Evolutionary conservation across 2,113 vertebrate genomes (phyloP).

Genomic region (Ptilonorhynchus violaceus): DNA sequence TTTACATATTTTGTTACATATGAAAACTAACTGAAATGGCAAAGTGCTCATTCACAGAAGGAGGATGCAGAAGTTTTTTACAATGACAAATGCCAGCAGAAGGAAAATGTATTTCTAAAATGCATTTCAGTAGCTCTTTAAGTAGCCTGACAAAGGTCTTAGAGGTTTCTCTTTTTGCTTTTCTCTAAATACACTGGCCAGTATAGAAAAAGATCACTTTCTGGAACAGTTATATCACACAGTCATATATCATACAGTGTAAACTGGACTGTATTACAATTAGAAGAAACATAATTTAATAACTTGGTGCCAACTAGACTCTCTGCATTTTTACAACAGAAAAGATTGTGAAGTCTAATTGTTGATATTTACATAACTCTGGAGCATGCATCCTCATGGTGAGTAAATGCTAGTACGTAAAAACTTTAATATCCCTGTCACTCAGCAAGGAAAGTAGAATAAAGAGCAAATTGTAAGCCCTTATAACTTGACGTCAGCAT

Average conservation of each 20-base stretch:
- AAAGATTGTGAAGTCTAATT: not conserved
- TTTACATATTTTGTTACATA: not conserved
- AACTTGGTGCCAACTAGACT: not conserved
- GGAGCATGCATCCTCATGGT: not conserved
- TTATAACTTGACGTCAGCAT: not conserved
- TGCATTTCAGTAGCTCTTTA: not conserved
- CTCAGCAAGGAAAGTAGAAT: not conserved
- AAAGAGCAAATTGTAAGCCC: not conserved
- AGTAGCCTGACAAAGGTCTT: not conserved
- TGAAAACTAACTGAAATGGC: slow-evolving; percentile 21
- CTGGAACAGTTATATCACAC: not conserved
- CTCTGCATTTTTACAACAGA: not conserved
- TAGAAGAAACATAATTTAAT: not conserved
- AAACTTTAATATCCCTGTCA: not conserved
- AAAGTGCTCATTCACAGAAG: not conserved
- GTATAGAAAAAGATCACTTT: not conserved
- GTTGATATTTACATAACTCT: not conserved
- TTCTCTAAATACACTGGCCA: not conserved
- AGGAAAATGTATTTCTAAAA: not conserved
- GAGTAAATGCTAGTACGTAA: not conserved
- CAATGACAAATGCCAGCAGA: not conserved
- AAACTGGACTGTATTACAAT: not conserved
- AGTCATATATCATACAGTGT: not conserved
- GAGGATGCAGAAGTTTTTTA: not conserved
- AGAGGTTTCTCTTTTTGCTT: not conserved